Percentiles rank a stretch among this genome's conserved stretches.
These are phyloP conservation scores for Gonatopus flavifemur DNA, from an alignment of 1,140 invertebrate species.

Conservation along the genomic window DNA sequence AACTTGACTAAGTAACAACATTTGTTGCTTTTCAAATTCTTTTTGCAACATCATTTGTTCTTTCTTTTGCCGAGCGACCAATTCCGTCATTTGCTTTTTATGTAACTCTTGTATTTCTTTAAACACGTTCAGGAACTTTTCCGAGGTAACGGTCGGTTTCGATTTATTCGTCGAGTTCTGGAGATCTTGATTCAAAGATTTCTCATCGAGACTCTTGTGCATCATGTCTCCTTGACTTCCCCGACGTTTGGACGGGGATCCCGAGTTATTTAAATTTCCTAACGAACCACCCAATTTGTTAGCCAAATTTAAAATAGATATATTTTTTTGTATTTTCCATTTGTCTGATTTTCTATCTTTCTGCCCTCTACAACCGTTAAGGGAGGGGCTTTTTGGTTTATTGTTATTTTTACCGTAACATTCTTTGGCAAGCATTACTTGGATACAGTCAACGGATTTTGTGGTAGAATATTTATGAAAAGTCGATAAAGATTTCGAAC, in stretches of 20 bases:
- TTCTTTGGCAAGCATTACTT: conserved; percentile 35
- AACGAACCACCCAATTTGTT: conserved; percentile 33
- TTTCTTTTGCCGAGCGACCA: conserved; percentile 62
- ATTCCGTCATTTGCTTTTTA: conserved; percentile 60
- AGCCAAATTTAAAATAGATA: conserved; percentile 24
- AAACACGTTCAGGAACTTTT: conserved; percentile 51
- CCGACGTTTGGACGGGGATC: conserved; percentile 5
- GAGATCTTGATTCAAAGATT: conserved; percentile 6
- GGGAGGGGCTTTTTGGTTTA: too few relatives aligned
- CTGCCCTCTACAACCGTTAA: conserved; percentile 16
- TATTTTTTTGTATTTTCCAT: conserved; percentile 19
- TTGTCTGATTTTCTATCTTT: conserved; percentile 12
- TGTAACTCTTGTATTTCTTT: conserved; percentile 64
- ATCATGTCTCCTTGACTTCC: conserved; percentile 38
- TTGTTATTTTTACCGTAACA: conserved; percentile 3
- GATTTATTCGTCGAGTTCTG: conserved; percentile 14
- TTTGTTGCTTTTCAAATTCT: conserved; percentile 65
- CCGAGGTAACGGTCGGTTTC: conserved; percentile 37
- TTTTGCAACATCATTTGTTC: conserved; percentile 63
- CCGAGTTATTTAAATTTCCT: conserved; percentile 18
- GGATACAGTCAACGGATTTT: conserved; percentile 45
- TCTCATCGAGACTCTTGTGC: conserved; percentile 28
- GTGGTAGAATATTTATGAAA: conserved; percentile 20
- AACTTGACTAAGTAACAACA: conserved; percentile 60
- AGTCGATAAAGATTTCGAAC: conserved; percentile 4